Evolutionary conservation across 2,888 invertebrate species (phyloP), one percentile per base, ranked within the genome.

Genomic region (Caenorhabditis drosophilae): DNA sequence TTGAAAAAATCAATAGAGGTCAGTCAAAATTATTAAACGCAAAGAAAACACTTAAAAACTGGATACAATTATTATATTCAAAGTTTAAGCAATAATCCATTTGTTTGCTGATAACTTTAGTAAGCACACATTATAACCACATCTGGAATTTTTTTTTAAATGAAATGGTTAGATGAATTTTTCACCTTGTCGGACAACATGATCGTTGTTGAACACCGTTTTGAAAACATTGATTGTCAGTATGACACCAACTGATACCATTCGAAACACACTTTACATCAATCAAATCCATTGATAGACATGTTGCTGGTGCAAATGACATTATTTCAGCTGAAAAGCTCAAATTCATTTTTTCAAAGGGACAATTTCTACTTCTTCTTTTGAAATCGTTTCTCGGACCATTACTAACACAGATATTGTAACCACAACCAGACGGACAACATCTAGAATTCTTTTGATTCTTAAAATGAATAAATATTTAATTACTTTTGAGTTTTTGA

Each of bases 91-190:
- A 49, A 64, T 64, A n/a, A 59, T 54, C 58, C 59, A 64, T 23
- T 48, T 23, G n/a, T 48, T 44, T 15, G 51, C 49, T 40, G 52
- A 40, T 34, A 53, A 16, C 25, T 36, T 20, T 6, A 64, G 41
- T 20, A 64, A 49, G 44, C 64, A 64, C 12, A 64, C 64, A 27
- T 59, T 64, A 45, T 64, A 64, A 18, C 64, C 64, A 34, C 64
- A 64, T n/a, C 63, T 61, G 45, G 31, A 56, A 46, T 45, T 11
- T 12, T 27, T n/a, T 31, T 47, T 27, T 47, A 22, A 23, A 25
- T 4, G 20, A 25, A 20, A 20, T 7, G 9, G 4, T 12, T 31
- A 9, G 6, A 9, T 31, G 31, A 31, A 9, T 7, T 9, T 25
- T 16, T 25, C 58, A 64, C 18, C 63, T 44, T 12, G 51, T 51